Base-by-base conservation (phyloP, 2,888 invertebrate species). In the Danaus chrysippus region DNA sequence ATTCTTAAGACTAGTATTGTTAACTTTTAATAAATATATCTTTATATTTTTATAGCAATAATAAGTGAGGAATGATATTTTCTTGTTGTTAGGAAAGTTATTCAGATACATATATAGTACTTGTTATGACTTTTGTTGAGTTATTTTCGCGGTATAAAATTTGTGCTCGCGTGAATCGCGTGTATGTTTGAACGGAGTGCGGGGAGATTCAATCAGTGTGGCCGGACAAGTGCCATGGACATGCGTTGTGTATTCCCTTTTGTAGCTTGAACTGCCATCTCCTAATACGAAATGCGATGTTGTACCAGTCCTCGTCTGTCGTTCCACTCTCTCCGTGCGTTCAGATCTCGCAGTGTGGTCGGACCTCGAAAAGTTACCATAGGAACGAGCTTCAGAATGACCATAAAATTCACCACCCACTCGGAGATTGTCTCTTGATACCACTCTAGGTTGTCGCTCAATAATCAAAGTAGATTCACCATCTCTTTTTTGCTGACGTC, bases 111-210 rank as follows among this genome's bases (percentile, higher is more conserved):
- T 59, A 42, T 57, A 57, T 54, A 62, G 42, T 17, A 56, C 23
- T 71, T 70, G 67, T 63, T 73, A 68, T 66, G 70, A 67, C 54
- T 59, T 61, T 72, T 71, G 74, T 70, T 86, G 92, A 46, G 91
- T 91, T 65, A 93, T 91, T 79, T 93, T 93, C 1, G 95, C 92
- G 78, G 95, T 92, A 80, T 96, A 97, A 82, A 96, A 96, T 81
- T 95, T 96, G 83, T 97, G 96, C 76, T 95, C 94, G 71, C 94
- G 95, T 11, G 96, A 95, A 81, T 97, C 96, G 68, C 96, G 92
- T 34, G 96, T 96, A 76, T 96, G 96, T 82, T 95, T 95, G 84
- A 94, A 97, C 15, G 95, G 95, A 62, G 95, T 94, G 68, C 93
- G 92, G 62, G 95, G 93, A 46, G 94, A 92, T 75, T 96, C 95